Evolutionary conservation across 2,113 vertebrate species (phyloP), one percentile per base, ranked within the genome.

Genomic region (Phainopepla nitens): DNA sequence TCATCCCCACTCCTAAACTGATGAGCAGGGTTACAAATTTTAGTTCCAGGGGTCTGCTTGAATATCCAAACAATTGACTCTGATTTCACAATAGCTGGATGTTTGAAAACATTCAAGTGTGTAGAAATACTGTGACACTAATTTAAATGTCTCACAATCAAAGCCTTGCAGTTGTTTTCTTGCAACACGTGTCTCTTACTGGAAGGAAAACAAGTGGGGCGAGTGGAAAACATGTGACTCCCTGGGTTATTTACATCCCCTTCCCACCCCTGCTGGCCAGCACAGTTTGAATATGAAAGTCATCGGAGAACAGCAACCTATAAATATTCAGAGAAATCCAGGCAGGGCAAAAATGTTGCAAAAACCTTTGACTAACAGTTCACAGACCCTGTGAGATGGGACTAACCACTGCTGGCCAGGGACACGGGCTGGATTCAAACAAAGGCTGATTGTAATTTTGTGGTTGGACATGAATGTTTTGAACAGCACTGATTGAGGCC

Each of bases 391-490:
- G 53, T 33, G 76, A 96, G 88, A 0, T 75, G 18, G 51, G 68
- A 78, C 80, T 82, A 94, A 96, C 92, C 93, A 24, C 92, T 1
- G 25, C 93, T 94, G 96, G 96, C 90, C 76, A 9, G 82, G 90
- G 85, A 95, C 92, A n/a, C 3, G 7, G 80, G 56, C 90, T 95
- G 93, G 47, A 89, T 21, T 82, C 94, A 94, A 6, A 96, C 94
- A 93, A 96, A 94, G 92, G 22, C 92, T 42, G 86, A 96, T 96
- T 94, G 88, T 96, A 95, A 92, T 96, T 96, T 92, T 96, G 96
- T 94, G 92, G 96, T 94, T 89, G 90, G 86, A 95, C 94, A 89
- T 69, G 85, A 93, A 94, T 93, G 90, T 93, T 97, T 95, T 97
- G 92, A 92, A 95, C 94, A 94, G 93, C 72, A 71, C 61, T 96